Conservation (phyloP, 2,113 vertebrate genomes). For the Thamnophis sirtalis region DNA sequence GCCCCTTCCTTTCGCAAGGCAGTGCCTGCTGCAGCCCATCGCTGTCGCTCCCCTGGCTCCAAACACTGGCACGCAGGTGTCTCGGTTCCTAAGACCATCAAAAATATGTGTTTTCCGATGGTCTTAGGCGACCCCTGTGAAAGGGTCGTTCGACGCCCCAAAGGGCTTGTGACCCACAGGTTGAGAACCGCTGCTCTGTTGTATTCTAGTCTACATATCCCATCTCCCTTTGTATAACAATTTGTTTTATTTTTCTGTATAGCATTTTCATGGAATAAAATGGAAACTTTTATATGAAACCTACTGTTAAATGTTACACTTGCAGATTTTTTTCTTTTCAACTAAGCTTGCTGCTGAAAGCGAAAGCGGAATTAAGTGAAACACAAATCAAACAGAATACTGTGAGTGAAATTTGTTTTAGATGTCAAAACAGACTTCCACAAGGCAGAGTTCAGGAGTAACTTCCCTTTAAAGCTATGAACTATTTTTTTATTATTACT, state of each 20-base stretch:
- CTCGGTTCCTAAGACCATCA: no score
- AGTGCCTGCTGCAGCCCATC: no score
- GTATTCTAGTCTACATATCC: not conserved
- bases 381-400: not conserved
- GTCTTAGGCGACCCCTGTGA: no score
- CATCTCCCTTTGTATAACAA: not conserved
- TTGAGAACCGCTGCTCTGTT: not conserved
- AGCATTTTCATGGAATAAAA: not conserved
- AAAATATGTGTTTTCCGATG: no score
- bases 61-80: no score
- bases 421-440: not conserved
- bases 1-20: no score
- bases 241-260: not conserved
- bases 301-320: not conserved
- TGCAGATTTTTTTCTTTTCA: not conserved
- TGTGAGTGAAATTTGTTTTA: not conserved
- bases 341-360: not conserved
- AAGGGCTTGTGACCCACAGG: no score
- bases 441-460: not conserved
- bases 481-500: not conserved
- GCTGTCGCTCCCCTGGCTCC: no score
- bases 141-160: no score
- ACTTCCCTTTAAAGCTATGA: not conserved
- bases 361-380: not conserved
- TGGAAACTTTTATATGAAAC: not conserved